Evolutionary conservation across 2,888 invertebrate species (phyloP).

Genomic region (Herminia tarsipennalis): DNA sequence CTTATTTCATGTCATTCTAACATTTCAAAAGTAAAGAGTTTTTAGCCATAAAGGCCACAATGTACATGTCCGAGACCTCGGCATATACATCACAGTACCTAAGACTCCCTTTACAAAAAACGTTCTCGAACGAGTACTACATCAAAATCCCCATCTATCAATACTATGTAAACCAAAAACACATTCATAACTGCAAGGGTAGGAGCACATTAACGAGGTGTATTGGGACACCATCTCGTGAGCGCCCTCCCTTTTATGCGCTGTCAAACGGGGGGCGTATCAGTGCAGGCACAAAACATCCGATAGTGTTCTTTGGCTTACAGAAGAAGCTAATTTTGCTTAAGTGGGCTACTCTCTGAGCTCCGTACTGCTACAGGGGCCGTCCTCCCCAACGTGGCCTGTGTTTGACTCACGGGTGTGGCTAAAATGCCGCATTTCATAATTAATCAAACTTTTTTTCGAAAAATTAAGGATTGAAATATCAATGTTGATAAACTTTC

Average conservation of each 20-base stretch:
- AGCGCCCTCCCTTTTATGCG: slow-evolving; percentile 68
- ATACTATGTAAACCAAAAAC: slow-evolving; percentile 15
- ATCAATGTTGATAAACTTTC: too few species aligned
- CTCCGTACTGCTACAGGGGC: slow-evolving; percentile 60
- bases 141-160: slow-evolving; percentile 13
- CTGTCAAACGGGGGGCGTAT: slow-evolving; percentile 74
- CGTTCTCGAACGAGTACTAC: not conserved
- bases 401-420: slow-evolving; percentile 62
- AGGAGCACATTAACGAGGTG: slow-evolving; percentile 52
- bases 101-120: not conserved
- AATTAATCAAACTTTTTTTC: slow-evolving; percentile 4
- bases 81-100: too few species aligned
- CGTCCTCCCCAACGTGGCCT: slow-evolving; percentile 57
- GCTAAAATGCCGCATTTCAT: slow-evolving; percentile 65
- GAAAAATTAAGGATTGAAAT: too few species aligned
- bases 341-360: slow-evolving; percentile 81
- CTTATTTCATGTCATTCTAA: too few species aligned
- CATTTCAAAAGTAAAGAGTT: too few species aligned
- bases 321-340: slow-evolving; percentile 84
- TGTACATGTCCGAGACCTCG: too few species aligned
- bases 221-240: slow-evolving; percentile 59
- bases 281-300: slow-evolving; percentile 76
- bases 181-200: slow-evolving; percentile 14
- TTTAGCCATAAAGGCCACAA: too few species aligned
- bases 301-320: slow-evolving; percentile 82